Evolutionary conservation across 2,888 invertebrate genomes (phyloP).

Genomic region (Sarcophaga carnaria): DNA sequence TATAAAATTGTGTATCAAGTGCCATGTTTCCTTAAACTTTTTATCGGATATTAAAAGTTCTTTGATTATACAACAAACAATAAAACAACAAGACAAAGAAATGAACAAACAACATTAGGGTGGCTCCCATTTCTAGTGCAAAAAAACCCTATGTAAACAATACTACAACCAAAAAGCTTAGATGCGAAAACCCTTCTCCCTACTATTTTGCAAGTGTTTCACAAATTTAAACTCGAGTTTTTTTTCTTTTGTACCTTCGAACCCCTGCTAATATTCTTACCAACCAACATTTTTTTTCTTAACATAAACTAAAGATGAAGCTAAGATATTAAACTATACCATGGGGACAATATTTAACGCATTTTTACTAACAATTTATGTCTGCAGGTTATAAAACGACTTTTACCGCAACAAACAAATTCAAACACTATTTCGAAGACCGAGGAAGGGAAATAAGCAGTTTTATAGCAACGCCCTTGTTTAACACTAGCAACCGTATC

Average conservation of each 20-base stretch:
- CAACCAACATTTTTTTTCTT: neutral
- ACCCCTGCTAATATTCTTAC: neutral
- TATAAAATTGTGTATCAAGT: conserved; percentile 50
- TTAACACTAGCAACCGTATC: conserved; percentile 58
- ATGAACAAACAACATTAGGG: conserved; percentile 7
- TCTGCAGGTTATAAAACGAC: conserved; percentile 66
- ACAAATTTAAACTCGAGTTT: neutral
- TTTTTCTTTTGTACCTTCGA: neutral
- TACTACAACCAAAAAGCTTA: neutral
- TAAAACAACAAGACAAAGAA: conserved; percentile 17
- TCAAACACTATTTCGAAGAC: neutral
- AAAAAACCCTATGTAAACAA: neutral
- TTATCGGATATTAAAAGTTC: conserved; percentile 50
- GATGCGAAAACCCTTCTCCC: too few species aligned
- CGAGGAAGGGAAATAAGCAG: neutral
- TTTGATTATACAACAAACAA: conserved; percentile 37
- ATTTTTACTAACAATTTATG: conserved; percentile 56
- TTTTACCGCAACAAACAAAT: conserved; percentile 34
- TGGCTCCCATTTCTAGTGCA: neutral
- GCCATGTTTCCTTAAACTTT: conserved; percentile 38
- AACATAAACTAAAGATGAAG: conserved; percentile 38
- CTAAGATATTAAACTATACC: conserved; percentile 58
- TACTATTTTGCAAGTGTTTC: too few species aligned
- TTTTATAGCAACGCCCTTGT: conserved; percentile 65
- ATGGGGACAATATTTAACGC: conserved; percentile 64